Percentiles rank a stretch among this genome's conserved stretches.
Evolutionary conservation across 2,113 vertebrate species (phyloP).

Genomic region (Corythoichthys intestinalis): DNA sequence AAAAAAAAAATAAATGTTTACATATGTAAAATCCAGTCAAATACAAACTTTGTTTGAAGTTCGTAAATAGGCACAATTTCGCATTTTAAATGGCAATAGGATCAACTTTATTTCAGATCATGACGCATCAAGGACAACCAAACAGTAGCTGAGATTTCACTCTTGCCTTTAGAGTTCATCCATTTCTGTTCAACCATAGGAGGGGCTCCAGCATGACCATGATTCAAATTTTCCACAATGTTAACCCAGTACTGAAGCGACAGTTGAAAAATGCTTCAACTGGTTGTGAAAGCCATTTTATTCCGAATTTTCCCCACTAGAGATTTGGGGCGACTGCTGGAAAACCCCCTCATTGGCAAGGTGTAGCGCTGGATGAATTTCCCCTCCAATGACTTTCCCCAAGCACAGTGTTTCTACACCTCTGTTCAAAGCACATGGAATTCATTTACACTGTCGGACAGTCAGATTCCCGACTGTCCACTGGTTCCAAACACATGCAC

Average conservation of each 20-base stretch:
- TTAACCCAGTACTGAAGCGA: constrained; percentile 42
- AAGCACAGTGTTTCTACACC: constrained; percentile 64
- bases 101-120: constrained; percentile 15
- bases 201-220: constrained; percentile 36
- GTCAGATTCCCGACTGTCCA: constrained; percentile 64
- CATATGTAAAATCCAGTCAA: no score
- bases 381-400: constrained; percentile 61
- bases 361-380: constrained; percentile 58
- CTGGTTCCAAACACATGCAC: constrained; percentile 67
- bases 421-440: constrained; percentile 68
- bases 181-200: constrained; percentile 15
- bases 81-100: neutral
- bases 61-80: no score
- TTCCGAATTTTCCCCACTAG: constrained; percentile 47
- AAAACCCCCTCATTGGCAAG: constrained; percentile 62
- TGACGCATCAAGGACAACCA: constrained; percentile 26
- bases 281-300: constrained; percentile 50
- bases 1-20: no score
- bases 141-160: constrained; percentile 41
- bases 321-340: constrained; percentile 59
- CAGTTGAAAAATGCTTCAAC: constrained; percentile 38
- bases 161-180: constrained; percentile 17
- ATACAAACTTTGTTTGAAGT: no score
- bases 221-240: constrained; percentile 64
- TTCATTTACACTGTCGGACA: constrained; percentile 67